phyloP scores from a whole-genome alignment of 2,797 vertebrate species.

The Gallirallus australis region DNA sequence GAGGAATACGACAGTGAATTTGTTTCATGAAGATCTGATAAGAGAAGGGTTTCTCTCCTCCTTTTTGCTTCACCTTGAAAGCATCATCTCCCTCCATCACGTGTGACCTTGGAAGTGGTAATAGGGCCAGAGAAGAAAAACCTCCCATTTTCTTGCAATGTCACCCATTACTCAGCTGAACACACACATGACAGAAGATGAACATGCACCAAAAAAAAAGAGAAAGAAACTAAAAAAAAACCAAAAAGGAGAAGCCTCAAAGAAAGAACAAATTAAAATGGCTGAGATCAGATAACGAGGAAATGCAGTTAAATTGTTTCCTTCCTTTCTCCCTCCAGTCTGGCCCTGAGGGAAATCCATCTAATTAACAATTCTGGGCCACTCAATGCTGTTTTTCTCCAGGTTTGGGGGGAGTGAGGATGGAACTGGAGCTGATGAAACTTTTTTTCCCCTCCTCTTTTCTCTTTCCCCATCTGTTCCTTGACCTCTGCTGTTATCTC shows the following conservation, averaged over 20 bases:
- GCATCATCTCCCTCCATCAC: background rate
- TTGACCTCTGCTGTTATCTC: slow-evolving; percentile 77
- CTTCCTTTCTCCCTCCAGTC: slow-evolving; percentile 29
- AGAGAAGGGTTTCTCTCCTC: background rate
- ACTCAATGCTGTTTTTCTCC: background rate
- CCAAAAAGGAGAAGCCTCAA: background rate
- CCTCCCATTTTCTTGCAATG: background rate
- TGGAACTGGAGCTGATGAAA: background rate
- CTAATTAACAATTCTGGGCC: slow-evolving; percentile 49
- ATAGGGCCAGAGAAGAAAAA: background rate
- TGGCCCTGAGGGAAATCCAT: slow-evolving; percentile 7
- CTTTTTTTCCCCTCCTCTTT: background rate
- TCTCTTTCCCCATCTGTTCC: slow-evolving; percentile 6
- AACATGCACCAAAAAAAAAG: background rate
- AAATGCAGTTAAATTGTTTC: slow-evolving; percentile 48
- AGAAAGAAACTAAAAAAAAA: background rate
- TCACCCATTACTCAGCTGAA: slow-evolving; percentile 29
- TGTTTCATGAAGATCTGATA: background rate
- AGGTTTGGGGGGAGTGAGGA: background rate
- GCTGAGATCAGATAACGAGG: slow-evolving; percentile 57
- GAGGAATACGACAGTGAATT: background rate
- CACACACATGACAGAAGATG: background rate
- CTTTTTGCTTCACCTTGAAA: slow-evolving; percentile 35
- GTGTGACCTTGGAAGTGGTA: slow-evolving; percentile 60
- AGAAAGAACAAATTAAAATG: slow-evolving; percentile 57